A percentile compares a stretch with the other conserved stretches of the same genome.
Conservation (phyloP, 2,113 vertebrate genomes). For the Halcyon malimbica region DNA sequence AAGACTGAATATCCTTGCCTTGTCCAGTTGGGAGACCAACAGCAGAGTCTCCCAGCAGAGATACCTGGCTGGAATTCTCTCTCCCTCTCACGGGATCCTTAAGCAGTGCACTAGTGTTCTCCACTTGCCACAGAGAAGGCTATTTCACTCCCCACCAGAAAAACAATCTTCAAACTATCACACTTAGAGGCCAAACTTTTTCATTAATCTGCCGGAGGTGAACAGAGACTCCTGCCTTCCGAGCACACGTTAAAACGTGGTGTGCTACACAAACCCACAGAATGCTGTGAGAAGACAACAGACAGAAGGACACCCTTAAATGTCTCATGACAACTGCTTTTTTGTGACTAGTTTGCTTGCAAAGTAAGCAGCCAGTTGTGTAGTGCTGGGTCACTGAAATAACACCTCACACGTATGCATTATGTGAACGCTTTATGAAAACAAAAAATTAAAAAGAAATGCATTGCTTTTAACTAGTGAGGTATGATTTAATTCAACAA, state of each 20-base stretch:
- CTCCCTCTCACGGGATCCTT: neutral
- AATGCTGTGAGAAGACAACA: neutral
- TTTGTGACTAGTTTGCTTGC: neutral
- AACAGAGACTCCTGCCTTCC: neutral
- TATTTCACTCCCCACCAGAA: neutral
- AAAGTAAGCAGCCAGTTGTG: neutral
- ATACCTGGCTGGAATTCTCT: neutral
- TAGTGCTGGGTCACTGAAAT: neutral
- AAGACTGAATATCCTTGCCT: neutral
- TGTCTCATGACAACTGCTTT: neutral
- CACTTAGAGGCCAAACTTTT: neutral
- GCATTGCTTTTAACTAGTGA: neutral
- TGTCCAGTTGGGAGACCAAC: neutral
- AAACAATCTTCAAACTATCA: neutral
- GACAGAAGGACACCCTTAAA: neutral
- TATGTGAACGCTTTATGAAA: neutral
- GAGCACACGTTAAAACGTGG: neutral
- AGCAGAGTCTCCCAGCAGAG: neutral
- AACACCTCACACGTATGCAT: neutral
- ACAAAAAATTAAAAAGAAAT: neutral
- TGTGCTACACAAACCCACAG: neutral
- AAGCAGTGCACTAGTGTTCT: neutral
- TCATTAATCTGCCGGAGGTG: neutral
- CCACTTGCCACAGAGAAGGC: neutral
- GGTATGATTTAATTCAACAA: constrained; percentile 24